phyloP scores from a whole-genome alignment of 2,888 invertebrate species.

The Eilema sororculum region DNA sequence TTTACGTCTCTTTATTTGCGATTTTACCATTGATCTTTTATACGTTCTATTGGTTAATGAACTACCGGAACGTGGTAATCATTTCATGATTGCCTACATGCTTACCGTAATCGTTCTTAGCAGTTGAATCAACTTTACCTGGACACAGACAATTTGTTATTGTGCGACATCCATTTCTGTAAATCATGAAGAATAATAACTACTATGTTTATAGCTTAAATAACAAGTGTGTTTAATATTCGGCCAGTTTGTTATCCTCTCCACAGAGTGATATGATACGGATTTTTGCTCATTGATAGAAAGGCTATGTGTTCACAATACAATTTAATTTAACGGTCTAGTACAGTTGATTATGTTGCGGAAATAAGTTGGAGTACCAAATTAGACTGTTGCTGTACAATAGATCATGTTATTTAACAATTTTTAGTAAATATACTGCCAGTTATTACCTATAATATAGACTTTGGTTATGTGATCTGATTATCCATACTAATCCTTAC shows the following conservation, averaged over 20 bases:
- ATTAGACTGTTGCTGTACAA: slow-evolving; percentile 22
- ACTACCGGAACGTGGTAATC: slow-evolving; percentile 80
- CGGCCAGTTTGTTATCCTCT: slow-evolving; percentile 8
- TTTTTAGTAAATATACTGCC: background rate
- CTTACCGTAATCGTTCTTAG: slow-evolving; percentile 75
- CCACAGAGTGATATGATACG: slow-evolving; percentile 43
- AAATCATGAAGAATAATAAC: slow-evolving; percentile 45
- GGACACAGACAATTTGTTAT: slow-evolving; percentile 68
- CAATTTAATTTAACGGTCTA: slow-evolving; percentile 71
- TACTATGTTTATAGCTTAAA: slow-evolving; percentile 25
- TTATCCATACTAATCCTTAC: too few relatives aligned
- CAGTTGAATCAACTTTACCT: slow-evolving; percentile 73
- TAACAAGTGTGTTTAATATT: slow-evolving; percentile 18
- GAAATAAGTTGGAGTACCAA: slow-evolving; percentile 56
- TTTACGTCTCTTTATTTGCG: slow-evolving; percentile 28
- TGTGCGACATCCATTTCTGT: slow-evolving; percentile 55
- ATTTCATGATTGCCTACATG: slow-evolving; percentile 78
- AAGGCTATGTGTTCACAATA: slow-evolving; percentile 48
- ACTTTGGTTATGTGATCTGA: background rate
- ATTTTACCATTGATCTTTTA: slow-evolving; percentile 55
- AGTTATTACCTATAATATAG: background rate
- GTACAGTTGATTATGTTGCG: slow-evolving; percentile 56
- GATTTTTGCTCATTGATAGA: slow-evolving; percentile 51
- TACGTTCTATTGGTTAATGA: slow-evolving; percentile 74
- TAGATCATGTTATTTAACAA: background rate